Evolutionary conservation across 2,888 invertebrate genomes (phyloP).

Genomic region (Lamellibrachia columna): DNA sequence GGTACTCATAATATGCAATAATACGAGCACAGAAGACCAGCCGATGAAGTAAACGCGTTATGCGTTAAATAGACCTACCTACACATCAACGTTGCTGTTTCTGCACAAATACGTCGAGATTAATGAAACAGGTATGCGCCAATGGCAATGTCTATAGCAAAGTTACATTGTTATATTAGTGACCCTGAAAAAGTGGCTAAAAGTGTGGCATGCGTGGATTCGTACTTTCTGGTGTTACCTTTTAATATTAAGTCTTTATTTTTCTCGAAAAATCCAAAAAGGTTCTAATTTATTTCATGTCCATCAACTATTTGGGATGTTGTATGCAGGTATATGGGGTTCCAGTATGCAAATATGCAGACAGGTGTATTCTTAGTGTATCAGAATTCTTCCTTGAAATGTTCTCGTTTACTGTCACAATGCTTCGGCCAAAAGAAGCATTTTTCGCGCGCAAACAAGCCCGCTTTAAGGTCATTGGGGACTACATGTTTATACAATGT

Average conservation of each 20-base stretch:
- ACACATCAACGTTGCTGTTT: neutral
- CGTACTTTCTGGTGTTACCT: no score
- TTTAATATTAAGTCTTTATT: no score
- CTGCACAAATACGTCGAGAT: conserved; percentile 5
- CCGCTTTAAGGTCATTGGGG: no score
- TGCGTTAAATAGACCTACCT: neutral
- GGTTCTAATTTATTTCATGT: no score
- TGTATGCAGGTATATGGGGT: no score
- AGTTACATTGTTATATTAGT: neutral
- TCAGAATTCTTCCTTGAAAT: no score
- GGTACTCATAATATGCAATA: neutral
- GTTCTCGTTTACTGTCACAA: no score
- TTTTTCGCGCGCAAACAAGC: neutral
- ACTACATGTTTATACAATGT: neutral
- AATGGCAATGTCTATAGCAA: neutral
- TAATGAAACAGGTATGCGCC: neutral
- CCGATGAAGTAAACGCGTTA: neutral
- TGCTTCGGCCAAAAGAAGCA: no score
- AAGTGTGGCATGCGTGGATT: neutral
- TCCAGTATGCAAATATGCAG: no score
- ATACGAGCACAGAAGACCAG: neutral
- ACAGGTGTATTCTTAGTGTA: no score
- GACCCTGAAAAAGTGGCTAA: neutral
- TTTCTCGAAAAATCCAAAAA: no score
- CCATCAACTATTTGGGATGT: no score